Evolutionary conservation across 1,140 invertebrate genomes (phyloP).

Genomic region (Lepidotrigona ventralis): DNA sequence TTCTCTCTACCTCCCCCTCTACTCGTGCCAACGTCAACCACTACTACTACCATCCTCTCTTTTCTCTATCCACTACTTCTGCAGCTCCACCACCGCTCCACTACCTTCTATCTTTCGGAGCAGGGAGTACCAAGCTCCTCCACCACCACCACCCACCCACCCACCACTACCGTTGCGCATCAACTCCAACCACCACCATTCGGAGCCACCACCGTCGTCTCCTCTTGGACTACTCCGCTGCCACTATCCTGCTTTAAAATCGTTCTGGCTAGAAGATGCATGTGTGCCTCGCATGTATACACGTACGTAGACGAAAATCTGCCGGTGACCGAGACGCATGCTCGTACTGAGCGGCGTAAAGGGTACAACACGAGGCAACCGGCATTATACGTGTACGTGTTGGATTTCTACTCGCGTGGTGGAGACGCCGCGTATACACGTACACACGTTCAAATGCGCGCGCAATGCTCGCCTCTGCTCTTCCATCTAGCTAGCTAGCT

Average conservation of each 20-base stretch:
- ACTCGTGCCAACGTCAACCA: background rate
- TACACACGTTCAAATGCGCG: conserved; percentile 58
- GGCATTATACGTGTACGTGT: background rate
- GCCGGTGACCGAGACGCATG: conserved; percentile 53
- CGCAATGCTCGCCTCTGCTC: conserved; percentile 53
- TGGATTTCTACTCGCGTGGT: conserved; percentile 29
- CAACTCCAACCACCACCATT: background rate
- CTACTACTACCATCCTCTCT: conserved; percentile 6
- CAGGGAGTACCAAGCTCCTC: conserved; percentile 51
- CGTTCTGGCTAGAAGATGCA: conserved; percentile 37
- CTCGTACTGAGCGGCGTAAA: conserved; percentile 34
- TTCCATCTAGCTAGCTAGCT: conserved; percentile 11
- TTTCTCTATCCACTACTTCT: conserved; percentile 33
- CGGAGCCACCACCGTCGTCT: conserved; percentile 5
- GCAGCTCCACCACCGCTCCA: conserved; percentile 43
- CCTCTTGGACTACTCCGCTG: conserved; percentile 33
- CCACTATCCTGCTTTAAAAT: conserved; percentile 56
- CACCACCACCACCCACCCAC: conserved; percentile 6
- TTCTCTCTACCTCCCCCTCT: conserved; percentile 39
- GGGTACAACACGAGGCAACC: conserved; percentile 4
- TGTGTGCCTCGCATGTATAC: conserved; percentile 27
- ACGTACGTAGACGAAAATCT: conserved; percentile 20
- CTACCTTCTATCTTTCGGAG: conserved; percentile 27
- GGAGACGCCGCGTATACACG: background rate
- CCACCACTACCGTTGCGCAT: conserved; percentile 4